These are phyloP conservation scores for Blomia tropicalis DNA, from an alignment of 2,888 invertebrate species.

Conservation along the genomic window DNA sequence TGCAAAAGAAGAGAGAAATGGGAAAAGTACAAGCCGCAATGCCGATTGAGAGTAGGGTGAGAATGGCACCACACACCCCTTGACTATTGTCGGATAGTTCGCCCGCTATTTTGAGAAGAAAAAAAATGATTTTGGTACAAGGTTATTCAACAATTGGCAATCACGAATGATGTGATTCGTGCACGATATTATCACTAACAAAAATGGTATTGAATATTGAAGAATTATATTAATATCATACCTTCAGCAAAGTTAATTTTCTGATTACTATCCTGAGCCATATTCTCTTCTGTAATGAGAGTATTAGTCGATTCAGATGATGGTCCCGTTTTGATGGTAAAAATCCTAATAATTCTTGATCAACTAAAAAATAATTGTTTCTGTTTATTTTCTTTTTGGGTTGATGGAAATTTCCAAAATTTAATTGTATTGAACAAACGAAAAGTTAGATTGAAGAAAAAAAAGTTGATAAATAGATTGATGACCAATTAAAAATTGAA, in stretches of 20 bases:
- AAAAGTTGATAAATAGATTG: too few species aligned
- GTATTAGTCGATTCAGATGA: too few species aligned
- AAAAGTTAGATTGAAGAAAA: too few species aligned
- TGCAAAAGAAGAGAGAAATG: slow-evolving; percentile 74
- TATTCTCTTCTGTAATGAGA: too few species aligned
- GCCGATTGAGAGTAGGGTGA: slow-evolving; percentile 64
- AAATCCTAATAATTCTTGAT: not conserved
- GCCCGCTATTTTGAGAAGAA: slow-evolving; percentile 6
- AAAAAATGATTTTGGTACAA: not conserved
- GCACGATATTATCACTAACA: not conserved
- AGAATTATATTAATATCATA: not conserved
- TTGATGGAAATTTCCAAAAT: too few species aligned
- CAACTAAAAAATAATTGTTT: too few species aligned
- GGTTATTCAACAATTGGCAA: not conserved
- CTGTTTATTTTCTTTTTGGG: slow-evolving; percentile 1
- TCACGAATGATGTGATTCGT: not conserved
- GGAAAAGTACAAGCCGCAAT: slow-evolving; percentile 71
- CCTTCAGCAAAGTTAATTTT: slow-evolving; percentile 23
- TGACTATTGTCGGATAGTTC: slow-evolving; percentile 46
- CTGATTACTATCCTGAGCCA: slow-evolving; percentile 18
- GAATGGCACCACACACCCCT: slow-evolving; percentile 63
- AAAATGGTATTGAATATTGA: not conserved
- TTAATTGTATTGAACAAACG: too few species aligned
- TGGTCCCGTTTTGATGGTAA: not conserved
- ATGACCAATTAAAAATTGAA: too few species aligned